A percentile compares a stretch with the other conserved stretches of the same genome.
These are phyloP conservation scores for Tragelaphus strepsiceros DNA, from an alignment of 2,113 vertebrate species.

Conservation along the genomic window DNA sequence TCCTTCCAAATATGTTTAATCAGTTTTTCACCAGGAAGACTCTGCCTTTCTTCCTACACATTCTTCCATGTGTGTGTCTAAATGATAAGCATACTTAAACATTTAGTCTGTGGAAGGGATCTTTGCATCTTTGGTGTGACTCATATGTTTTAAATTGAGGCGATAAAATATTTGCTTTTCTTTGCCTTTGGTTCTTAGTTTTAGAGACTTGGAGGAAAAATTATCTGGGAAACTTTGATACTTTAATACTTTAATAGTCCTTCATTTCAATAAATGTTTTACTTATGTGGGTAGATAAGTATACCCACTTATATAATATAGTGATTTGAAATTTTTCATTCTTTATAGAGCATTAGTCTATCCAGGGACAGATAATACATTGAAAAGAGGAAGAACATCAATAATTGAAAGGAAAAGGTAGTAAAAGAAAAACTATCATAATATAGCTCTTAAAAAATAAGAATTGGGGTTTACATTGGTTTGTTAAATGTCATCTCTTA, in stretches of 20 bases:
- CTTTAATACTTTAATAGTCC: not conserved
- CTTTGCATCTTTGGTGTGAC: not conserved
- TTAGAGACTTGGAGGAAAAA: not conserved
- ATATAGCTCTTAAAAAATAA: not conserved
- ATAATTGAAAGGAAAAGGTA: not conserved
- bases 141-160: not conserved
- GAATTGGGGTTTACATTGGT: not conserved
- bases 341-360: not conserved
- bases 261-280: not conserved
- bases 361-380: not conserved
- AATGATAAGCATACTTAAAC: not conserved
- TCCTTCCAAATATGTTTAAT: not conserved
- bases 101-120: not conserved
- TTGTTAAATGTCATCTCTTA: not conserved
- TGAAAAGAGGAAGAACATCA: not conserved
- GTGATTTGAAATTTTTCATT: not conserved
- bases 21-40: not conserved
- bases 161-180: not conserved
- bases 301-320: not conserved
- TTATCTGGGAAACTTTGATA: not conserved
- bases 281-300: not conserved
- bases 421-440: not conserved
- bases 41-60: not conserved
- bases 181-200: slow-evolving; percentile 1
- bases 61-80: not conserved